Evolutionary conservation across 2,888 invertebrate species (phyloP), one percentile per base, ranked within the genome.

Genomic region (Phytoseiulus persimilis): DNA sequence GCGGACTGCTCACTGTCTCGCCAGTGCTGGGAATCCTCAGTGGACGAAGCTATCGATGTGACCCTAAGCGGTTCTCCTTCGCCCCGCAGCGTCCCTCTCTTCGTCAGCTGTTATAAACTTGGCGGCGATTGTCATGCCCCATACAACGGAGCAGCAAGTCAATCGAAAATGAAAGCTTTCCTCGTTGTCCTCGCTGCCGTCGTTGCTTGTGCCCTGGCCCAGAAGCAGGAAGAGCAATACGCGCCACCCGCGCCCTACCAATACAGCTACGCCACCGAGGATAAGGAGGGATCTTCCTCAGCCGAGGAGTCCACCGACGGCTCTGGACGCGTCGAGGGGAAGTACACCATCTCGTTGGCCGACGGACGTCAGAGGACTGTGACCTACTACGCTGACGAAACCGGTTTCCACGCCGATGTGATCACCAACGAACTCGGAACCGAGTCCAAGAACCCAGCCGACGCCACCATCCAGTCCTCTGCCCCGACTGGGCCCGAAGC

Each of bases 351-450:
- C 83, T 83, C 90, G 0, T 90, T 90, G 9, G 91, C 90, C 14
- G 91, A 91, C 83, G 91, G 91, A 9, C 90, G 90, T 3, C 89
- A 89, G 28, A 83, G 91, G 90, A 90, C 90, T 6, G 91, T 91
- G 14, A 90, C 91, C 83, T 91, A 91, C 84, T 83, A 90, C 28
- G 91, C 90, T 18, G 91, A 90, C 83, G 31, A 32, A 31, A 90
- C 90, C 28, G 91, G 91, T 18, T 91, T 91, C 90, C 32, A 90
- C 1, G 91, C 91, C 46, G 90, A 90, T 32, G 90, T 91, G n/a
- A 89, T 90, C 39, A 90, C 90, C 90, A 90, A 90, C 90, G 90
- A 90, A 31, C 90, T 90, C 9, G 90, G 90, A 89, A 90, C 90
- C 65, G 90, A 90, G 14, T 90, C 90, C 39, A 83, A 90, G 1